Evolutionary conservation across 2,113 vertebrate genomes (phyloP), one percentile per base, ranked within the genome.

Genomic region (Myodes glareolus): DNA sequence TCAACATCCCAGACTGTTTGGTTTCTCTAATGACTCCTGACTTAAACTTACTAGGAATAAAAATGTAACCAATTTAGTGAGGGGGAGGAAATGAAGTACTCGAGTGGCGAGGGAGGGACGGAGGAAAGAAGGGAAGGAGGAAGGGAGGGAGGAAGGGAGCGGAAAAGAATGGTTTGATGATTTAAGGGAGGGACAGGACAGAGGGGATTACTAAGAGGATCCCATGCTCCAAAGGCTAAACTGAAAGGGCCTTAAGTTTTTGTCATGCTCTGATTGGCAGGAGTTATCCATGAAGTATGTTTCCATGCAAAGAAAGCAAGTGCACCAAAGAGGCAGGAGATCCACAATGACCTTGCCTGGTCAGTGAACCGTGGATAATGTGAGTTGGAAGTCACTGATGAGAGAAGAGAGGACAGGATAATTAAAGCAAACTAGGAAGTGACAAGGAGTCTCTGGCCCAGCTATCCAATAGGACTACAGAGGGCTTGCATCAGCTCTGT

Each of bases 321-420:
- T 87, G 52, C 84, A 7, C 12, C 16, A 68, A 36, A 42, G 16
- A 92, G 87, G 31, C 1, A 52, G 29, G 33, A 90, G 47, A 45
- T 58, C 7, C 14, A 4, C 50, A 70, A 36, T 17, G 33, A 58
- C 58, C 58, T 58, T 29, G 17, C 16, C 36, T 33, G 19, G 39
- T 36, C 23, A n/a, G 4, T 73, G 9, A 42, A 27, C 47, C 29
- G 16, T 2, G 7, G 21, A 70, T 6, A 70, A 4, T 25, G 9
- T 14, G 29, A 14, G 1, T 0, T 39, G 9, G 1, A 1, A 42
- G 16, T 80, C 84, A 70, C 0, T 33, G 10, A 58, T 1, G 42
- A 76, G 5, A 89, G 52, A 90, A 72, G 3, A 85, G 1, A 75
- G 17, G 55, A n/a, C 5, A 29, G 33, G 11, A 0, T 7, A 85